phyloP scores from a whole-genome alignment of 2,797 vertebrate species.

The Halcyon badia region DNA sequence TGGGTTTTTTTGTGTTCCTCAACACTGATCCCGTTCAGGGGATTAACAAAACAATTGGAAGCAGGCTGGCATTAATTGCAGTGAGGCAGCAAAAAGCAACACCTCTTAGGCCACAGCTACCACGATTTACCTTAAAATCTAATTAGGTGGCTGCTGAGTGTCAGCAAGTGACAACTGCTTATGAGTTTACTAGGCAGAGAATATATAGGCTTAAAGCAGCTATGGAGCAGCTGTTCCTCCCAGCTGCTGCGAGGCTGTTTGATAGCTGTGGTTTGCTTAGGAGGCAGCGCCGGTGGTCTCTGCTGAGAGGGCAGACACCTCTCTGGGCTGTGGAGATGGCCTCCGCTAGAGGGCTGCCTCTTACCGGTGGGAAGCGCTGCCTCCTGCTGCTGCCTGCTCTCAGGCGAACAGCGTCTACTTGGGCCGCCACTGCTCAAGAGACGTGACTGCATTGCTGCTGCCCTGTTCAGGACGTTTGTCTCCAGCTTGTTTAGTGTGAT shows the following conservation, averaged over 20 bases:
- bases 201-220: not conserved
- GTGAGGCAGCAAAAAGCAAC: not conserved
- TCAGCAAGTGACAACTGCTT: not conserved
- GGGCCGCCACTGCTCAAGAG: not conserved
- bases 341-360: slow-evolving; percentile 43
- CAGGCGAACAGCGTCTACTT: not conserved
- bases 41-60: slow-evolving; percentile 22
- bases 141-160: not conserved
- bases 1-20: not conserved
- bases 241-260: not conserved
- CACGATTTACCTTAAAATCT: slow-evolving; percentile 4
- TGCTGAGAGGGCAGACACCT: not conserved
- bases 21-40: not conserved
- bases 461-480: slow-evolving; percentile 38
- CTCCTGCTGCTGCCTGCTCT: not conserved
- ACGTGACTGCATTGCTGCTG: not conserved
- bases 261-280: not conserved
- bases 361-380: rapidly evolving
- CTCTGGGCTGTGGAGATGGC: not conserved
- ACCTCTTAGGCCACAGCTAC: not conserved
- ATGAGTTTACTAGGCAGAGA: not conserved
- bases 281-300: not conserved
- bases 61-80: not conserved
- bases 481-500: not conserved
- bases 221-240: not conserved